Evolutionary conservation across 2,797 vertebrate species (phyloP), one percentile per base, ranked within the genome.

Genomic region (Argentina silus): DNA sequence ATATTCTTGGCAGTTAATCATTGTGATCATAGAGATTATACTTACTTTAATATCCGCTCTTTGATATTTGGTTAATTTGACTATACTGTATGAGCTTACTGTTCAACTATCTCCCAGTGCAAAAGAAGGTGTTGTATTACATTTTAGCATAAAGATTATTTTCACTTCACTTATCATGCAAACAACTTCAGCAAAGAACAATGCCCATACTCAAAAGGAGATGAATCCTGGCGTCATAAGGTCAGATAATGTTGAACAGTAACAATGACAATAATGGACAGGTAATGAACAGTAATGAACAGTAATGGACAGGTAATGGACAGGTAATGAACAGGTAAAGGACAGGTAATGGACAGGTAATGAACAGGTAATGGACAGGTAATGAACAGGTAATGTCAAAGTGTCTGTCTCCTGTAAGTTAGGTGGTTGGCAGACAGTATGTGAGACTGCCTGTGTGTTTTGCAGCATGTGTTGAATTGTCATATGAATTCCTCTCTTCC

Each of bases 61-160:
- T 21, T 47, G 64, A 23, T 66, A 50, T 48, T 7, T 48, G 80
- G 81, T 78, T 70, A 77, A 70, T 78, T 61, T 77, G 56, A 60
- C 19, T 23, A 19, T 64, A 11, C 19, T 23, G 57, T 64, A 11
- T 61, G 19, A 3, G 2, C 11, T 27, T 23, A 27, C 0, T 60
- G 21, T 60, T 7, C 11, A 2, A 60, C 57, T 6, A 12, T 60
- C 23, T 60, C 19, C 21, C 55, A 57, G 10, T 21, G n/a, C 19
- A 11, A 23, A 60, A 6, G 57, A 10, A 15, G 0, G 9, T 19
- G 14, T 36, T 23, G 12, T 60, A 36, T 60, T 36, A 60, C n/a
- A 5, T 1, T 9, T 36, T 36, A 36, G 27, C 27, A 36, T 36
- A 36, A 36, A 36, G 1, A 36, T 36, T 1, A 36, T 36, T 36